Base-by-base conservation (phyloP, 2,797 vertebrate genomes). In the Leucoraja ocellata region DNA sequence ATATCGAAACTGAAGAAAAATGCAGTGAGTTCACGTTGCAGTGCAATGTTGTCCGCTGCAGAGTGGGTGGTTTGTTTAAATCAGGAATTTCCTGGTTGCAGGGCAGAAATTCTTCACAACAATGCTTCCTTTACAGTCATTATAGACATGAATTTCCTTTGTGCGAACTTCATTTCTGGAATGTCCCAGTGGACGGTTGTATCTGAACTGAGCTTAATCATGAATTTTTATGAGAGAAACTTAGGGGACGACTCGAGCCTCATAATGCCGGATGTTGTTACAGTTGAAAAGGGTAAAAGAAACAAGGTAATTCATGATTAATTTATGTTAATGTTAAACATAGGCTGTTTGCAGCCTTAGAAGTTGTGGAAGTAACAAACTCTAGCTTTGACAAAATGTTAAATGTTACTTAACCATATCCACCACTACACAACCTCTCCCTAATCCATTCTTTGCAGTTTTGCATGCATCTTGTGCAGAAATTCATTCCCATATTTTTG, bases 61-160 rank as follows among this genome's bases (percentile, higher is more conserved):
- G 90, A 92, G 68, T 76, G 90, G 90, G 90, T 58, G 90, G 39
- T 92, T 92, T 46, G 90, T 92, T 92, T 92, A 76, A 76, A 54
- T 92, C 90, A 92, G 71, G 90, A 92, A 92, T 92, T 92, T 92
- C 90, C 90, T 73, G 36, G 90, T 92, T 92, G 90, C 39, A 92
- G 90, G 68, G 90, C 90, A 92, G 90, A 76, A 92, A 92, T 92
- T 92, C 90, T 76, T 92, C 46, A 21, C 90, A 92, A 76, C 90
- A 92, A 58, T 92, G 36, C 61, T 92, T 65, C 90, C 90, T 92
- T 92, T 92, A 92, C 68, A 76, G 90, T 92, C 71, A 76, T n/a
- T 76, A 76, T 74, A 92, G 90, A 92, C 73, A 28, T 73, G 25
- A n/a, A 54, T 92, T 92, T 92, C 36, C 73, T 73, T 76, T 92